Conservation (phyloP, 2,888 invertebrate genomes). For the Diaprepes abbreviatus region DNA sequence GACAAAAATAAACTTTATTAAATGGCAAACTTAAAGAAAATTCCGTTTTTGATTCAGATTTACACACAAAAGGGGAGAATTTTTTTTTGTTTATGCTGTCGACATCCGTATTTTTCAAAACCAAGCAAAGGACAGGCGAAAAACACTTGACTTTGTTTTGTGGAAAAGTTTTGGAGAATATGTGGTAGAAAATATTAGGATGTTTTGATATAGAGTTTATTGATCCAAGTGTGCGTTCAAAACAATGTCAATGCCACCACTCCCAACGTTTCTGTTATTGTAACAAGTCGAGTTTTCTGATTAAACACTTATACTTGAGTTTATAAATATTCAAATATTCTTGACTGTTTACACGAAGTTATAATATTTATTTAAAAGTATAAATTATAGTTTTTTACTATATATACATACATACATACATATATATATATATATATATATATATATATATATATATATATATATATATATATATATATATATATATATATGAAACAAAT, state of each 20-base stretch:
- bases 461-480: no score
- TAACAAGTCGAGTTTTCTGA: background rate
- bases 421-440: no score
- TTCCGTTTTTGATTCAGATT: background rate
- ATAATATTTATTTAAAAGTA: no score
- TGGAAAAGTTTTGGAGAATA: constrained; percentile 4
- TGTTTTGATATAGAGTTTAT: constrained; percentile 17
- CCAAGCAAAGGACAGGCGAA: background rate
- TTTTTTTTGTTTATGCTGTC: background rate
- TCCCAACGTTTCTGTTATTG: constrained; percentile 3
- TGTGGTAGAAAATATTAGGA: constrained; percentile 12
- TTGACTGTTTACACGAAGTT: no score
- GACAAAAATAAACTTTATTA: background rate
- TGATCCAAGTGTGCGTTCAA: constrained; percentile 8
- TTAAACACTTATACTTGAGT: no score
- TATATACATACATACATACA: no score
- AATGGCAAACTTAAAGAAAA: background rate
- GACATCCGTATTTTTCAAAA: background rate
- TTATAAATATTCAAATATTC: no score
- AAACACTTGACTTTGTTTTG: constrained; percentile 6
- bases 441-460: no score
- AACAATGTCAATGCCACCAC: constrained; percentile 14
- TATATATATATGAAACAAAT: no score
- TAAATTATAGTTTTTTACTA: no score
- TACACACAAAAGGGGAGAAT: background rate